phyloP scores from a whole-genome alignment of 2,888 invertebrate genomes.

The Marronus borbonicus region DNA sequence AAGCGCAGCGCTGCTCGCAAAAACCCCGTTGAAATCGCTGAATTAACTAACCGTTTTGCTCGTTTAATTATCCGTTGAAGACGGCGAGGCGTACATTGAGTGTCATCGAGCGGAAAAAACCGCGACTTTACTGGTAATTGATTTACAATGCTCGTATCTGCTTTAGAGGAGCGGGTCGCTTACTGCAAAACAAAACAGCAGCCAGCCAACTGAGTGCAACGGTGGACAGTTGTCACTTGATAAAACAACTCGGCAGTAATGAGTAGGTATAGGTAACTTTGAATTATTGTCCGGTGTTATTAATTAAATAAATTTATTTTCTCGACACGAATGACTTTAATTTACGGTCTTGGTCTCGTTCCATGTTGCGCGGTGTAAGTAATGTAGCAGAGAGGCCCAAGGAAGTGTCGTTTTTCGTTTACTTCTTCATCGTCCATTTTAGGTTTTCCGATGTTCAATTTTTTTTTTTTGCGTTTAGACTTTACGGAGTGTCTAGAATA shows the following conservation, averaged over 20 bases:
- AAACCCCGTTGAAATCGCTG: too few species aligned
- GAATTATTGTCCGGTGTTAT: neutral
- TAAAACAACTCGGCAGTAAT: constrained; percentile 13
- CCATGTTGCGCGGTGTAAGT: neutral
- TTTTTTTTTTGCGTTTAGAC: too few species aligned
- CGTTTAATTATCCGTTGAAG: constrained; percentile 2
- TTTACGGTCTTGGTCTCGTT: constrained; percentile 1
- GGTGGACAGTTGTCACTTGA: constrained; percentile 11
- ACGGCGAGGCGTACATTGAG: neutral
- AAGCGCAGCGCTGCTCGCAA: too few species aligned
- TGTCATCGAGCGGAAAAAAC: neutral
- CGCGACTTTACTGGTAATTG: neutral
- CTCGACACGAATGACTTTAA: neutral
- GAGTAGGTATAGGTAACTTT: neutral
- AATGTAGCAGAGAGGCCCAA: neutral
- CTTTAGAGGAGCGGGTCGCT: neutral
- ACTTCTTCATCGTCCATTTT: too few species aligned
- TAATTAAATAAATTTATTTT: constrained; percentile 20
- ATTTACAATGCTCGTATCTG: constrained; percentile 6
- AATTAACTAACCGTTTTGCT: constrained; percentile 3
- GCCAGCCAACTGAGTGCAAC: neutral
- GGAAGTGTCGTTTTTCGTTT: neutral
- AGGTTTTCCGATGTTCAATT: too few species aligned
- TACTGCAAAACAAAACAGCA: too few species aligned
- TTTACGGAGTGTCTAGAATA: too few species aligned